Evolutionary conservation across 2,113 vertebrate genomes (phyloP).

Genomic region (Malurus melanocephalus): DNA sequence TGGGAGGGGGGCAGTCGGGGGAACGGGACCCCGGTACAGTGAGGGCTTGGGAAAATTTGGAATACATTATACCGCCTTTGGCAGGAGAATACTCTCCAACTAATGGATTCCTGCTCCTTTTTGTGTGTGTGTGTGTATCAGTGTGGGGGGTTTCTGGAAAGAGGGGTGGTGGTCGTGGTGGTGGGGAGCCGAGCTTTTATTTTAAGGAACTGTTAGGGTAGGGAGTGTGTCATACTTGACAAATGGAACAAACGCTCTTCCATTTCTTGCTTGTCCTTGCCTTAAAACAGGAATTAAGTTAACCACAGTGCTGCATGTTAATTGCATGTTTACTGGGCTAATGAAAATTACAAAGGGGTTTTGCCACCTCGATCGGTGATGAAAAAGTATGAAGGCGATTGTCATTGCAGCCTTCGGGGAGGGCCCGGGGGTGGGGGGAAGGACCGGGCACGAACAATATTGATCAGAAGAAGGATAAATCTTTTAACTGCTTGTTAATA

Average conservation of each 20-base stretch:
- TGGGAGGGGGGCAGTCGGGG: not conserved
- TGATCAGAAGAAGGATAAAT: constrained; percentile 77
- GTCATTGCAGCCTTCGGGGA: constrained; percentile 74
- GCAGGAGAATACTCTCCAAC: constrained; percentile 68
- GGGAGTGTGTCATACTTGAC: constrained; percentile 77
- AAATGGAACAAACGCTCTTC: constrained; percentile 73
- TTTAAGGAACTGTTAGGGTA: constrained; percentile 70
- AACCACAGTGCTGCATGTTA: constrained; percentile 77
- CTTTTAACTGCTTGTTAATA: constrained; percentile 76
- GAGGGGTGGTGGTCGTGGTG: constrained; percentile 64
- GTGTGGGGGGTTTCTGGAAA: constrained; percentile 68
- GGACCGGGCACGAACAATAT: constrained; percentile 50
- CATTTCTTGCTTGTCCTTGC: constrained; percentile 73
- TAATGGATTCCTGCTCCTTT: constrained; percentile 73
- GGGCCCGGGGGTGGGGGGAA: not conserved
- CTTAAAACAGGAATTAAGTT: constrained; percentile 81
- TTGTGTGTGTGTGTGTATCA: constrained; percentile 54
- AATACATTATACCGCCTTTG: constrained; percentile 54
- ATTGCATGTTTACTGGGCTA: constrained; percentile 82
- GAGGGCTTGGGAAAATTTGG: constrained; percentile 61
- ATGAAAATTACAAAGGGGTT: constrained; percentile 81
- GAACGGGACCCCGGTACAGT: constrained; percentile 54
- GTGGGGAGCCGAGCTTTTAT: constrained; percentile 68
- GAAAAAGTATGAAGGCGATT: constrained; percentile 71
- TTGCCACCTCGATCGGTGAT: constrained; percentile 77